Conservation (phyloP, 2,797 vertebrate species). For the Melanotaenia nigrans region DNA sequence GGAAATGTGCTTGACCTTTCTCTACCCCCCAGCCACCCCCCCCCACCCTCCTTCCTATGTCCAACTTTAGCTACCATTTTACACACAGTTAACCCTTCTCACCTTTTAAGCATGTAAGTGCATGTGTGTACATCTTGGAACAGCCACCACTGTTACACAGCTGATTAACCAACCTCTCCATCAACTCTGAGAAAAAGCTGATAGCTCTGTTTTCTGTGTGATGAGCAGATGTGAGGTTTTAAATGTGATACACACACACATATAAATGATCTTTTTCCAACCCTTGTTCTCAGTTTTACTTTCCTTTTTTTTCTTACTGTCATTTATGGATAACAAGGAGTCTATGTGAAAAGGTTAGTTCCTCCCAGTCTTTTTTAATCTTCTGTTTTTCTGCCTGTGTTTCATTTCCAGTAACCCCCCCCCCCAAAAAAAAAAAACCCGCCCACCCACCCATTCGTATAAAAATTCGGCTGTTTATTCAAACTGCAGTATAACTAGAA, state of each 20-base stretch:
- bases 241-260: conserved; percentile 18
- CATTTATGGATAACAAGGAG: conserved; percentile 11
- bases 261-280: not conserved
- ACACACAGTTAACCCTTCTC: conserved; percentile 50
- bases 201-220: conserved; percentile 29
- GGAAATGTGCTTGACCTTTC: conserved; percentile 63
- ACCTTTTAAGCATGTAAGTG: conserved; percentile 15
- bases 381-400: not conserved
- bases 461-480: not conserved
- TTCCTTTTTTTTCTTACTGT: not conserved
- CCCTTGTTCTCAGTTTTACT: conserved; percentile 5
- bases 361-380: not conserved
- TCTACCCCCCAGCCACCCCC: conserved; percentile 10
- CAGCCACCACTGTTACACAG: not conserved
- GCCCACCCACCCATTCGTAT: not conserved
- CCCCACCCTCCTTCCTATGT: conserved; percentile 31
- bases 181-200: conserved; percentile 51
- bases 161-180: conserved; percentile 38
- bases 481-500: not conserved
- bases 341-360: conserved; percentile 12
- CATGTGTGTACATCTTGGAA: conserved; percentile 8
- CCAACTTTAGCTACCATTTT: conserved; percentile 39
- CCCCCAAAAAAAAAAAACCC: too few species aligned
- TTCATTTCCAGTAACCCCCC: too few species aligned
- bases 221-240: conserved; percentile 25